phyloP scores from a whole-genome alignment of 2,888 invertebrate genomes.

The Leptopterna dolabrata region DNA sequence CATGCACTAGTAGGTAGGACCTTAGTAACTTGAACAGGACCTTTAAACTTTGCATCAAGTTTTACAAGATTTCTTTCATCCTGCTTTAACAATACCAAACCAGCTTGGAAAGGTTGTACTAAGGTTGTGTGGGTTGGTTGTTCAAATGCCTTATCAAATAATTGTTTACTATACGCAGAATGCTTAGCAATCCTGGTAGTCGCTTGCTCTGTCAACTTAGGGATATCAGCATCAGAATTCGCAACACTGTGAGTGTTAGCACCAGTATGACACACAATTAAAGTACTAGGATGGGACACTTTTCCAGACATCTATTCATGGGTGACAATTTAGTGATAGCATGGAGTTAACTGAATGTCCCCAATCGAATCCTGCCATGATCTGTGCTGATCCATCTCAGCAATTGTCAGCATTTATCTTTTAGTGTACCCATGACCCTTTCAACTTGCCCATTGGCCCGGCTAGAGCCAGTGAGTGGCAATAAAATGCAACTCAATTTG shows the following conservation, averaged over 20 bases:
- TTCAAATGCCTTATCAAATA: conserved; percentile 31
- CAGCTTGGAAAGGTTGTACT: conserved; percentile 16
- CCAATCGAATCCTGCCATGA: conserved; percentile 33
- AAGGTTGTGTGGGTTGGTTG: too few species aligned
- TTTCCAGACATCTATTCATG: conserved; percentile 41
- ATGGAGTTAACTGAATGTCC: conserved; percentile 40
- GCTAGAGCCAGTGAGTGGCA: conserved; percentile 61
- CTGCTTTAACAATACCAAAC: conserved; percentile 21
- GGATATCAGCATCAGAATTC: not conserved
- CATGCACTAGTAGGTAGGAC: conserved; percentile 17
- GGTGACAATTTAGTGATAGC: conserved; percentile 35
- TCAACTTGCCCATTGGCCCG: conserved; percentile 63
- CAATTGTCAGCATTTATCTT: conserved; percentile 36
- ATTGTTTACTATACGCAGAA: conserved; percentile 7
- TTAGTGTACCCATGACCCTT: conserved; percentile 35
- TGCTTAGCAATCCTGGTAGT: conserved; percentile 24
- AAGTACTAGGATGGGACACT: conserved; percentile 16
- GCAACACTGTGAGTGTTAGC: not conserved
- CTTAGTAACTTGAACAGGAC: conserved; percentile 10
- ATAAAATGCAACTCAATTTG: conserved; percentile 61
- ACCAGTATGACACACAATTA: conserved; percentile 6
- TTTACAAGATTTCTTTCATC: conserved; percentile 14
- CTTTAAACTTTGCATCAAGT: conserved; percentile 19
- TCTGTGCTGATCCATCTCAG: conserved; percentile 37
- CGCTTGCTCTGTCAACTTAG: conserved; percentile 32